Evolutionary conservation across 2,113 vertebrate species (phyloP).

Genomic region (Arenaria interpres): DNA sequence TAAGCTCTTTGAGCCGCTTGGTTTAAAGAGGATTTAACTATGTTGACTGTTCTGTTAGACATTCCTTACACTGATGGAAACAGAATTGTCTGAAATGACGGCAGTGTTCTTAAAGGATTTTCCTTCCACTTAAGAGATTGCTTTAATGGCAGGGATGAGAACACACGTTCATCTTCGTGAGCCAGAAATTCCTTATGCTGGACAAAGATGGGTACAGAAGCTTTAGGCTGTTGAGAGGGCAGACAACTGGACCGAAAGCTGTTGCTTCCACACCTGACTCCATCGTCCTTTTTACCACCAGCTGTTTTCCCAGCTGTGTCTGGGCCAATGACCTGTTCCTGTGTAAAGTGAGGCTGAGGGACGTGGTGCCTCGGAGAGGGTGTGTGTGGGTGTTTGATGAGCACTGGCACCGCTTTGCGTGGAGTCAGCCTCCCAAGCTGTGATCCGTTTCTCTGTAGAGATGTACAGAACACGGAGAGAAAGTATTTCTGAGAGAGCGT

Average conservation of each 20-base stretch:
- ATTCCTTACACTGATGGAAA: not conserved
- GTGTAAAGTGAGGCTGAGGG: not conserved
- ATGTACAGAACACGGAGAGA: not conserved
- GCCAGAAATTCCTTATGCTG: not conserved
- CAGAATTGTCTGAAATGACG: not conserved
- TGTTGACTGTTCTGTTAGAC: not conserved
- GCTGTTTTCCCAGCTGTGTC: not conserved
- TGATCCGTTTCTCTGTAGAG: not conserved
- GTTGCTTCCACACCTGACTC: not conserved
- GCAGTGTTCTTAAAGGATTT: not conserved
- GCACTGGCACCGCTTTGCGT: rapidly evolving
- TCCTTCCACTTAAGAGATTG: not conserved
- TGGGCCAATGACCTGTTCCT: not conserved
- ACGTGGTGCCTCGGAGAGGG: not conserved
- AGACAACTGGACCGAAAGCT: not conserved
- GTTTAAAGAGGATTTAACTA: not conserved
- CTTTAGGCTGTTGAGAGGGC: not conserved
- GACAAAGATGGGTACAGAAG: not conserved
- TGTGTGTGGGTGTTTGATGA: rapidly evolving
- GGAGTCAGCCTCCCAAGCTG: not conserved
- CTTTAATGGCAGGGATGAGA: not conserved
- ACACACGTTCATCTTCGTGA: not conserved
- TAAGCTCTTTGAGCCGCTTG: not conserved
- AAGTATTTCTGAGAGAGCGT: not conserved
- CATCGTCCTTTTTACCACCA: not conserved